Percentiles rank a stretch among this genome's conserved stretches.
Conservation (phyloP, 2,797 vertebrate species). For the Sebastes nivosus region DNA sequence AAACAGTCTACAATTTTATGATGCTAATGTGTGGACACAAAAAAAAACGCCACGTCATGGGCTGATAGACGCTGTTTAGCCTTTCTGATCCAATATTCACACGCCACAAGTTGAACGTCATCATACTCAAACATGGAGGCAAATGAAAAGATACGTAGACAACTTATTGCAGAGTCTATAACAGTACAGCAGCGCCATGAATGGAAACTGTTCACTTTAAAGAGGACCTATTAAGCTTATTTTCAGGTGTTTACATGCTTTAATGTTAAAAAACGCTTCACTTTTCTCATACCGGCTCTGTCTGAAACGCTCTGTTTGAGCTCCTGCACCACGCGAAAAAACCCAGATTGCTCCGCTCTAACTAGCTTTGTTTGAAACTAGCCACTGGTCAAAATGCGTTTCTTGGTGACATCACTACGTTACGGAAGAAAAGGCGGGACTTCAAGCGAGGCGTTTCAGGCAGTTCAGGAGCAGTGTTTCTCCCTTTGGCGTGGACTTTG, state of each 20-base stretch:
- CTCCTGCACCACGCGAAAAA: too few species aligned
- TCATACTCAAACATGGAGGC: constrained; percentile 41
- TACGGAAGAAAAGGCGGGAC: not conserved
- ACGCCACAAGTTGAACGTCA: not conserved
- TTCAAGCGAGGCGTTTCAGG: too few species aligned
- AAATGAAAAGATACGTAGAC: not conserved
- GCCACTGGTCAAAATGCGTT: too few species aligned
- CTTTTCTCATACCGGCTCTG: not conserved
- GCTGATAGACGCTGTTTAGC: not conserved
- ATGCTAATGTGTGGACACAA: constrained; percentile 10
- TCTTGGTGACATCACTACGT: too few species aligned
- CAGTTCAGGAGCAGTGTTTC: too few species aligned
- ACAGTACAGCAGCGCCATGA: not conserved
- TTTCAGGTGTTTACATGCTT: too few species aligned
- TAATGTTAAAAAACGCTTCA: too few species aligned
- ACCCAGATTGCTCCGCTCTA: too few species aligned
- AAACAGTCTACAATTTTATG: not conserved
- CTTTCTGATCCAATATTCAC: not conserved
- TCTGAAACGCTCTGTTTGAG: not conserved
- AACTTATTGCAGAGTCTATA: constrained; percentile 14
- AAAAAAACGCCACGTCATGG: not conserved
- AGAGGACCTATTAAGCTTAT: too few species aligned
- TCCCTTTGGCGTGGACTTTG: too few species aligned
- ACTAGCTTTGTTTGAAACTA: too few species aligned
- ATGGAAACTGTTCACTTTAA: not conserved